Percentiles rank a stretch among this genome's conserved stretches.
Conservation (phyloP, 2,888 invertebrate genomes). For the Acanthopleura granulata region DNA sequence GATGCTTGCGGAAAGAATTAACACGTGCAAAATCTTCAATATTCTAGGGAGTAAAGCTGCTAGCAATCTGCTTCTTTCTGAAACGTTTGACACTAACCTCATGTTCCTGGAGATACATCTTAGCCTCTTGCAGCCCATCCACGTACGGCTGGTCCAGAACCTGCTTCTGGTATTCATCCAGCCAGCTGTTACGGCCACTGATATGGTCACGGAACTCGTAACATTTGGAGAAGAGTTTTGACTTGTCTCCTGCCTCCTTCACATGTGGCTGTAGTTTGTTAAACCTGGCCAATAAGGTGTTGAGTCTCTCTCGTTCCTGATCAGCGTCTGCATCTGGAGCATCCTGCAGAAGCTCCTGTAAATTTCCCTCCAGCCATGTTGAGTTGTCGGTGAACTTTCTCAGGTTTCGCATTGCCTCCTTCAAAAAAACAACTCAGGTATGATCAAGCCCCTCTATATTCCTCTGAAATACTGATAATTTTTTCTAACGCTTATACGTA, state of each 20-base stretch:
- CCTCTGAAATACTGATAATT: background rate
- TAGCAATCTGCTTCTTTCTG: too few species aligned
- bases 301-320: slow-evolving; percentile 84
- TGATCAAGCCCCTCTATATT: background rate
- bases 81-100: slow-evolving; percentile 42
- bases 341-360: slow-evolving; percentile 88
- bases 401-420: slow-evolving; percentile 58
- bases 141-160: slow-evolving; percentile 57
- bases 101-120: slow-evolving; percentile 59
- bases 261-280: slow-evolving; percentile 84
- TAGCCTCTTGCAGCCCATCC: slow-evolving; percentile 60
- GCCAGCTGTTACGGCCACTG: slow-evolving; percentile 80
- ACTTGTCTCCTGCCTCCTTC: slow-evolving; percentile 92
- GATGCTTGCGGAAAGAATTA: too few species aligned
- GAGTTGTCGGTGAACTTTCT: slow-evolving; percentile 79
- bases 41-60: too few species aligned
- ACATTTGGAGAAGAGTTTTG: slow-evolving; percentile 91
- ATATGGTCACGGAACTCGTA: slow-evolving; percentile 92
- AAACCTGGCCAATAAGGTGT: slow-evolving; percentile 82
- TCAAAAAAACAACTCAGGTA: slow-evolving; percentile 25
- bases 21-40: too few species aligned
- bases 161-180: slow-evolving; percentile 69
- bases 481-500: background rate
- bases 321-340: slow-evolving; percentile 85
- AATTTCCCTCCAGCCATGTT: slow-evolving; percentile 93